These are phyloP conservation scores for Diuraphis noxia DNA, from an alignment of 1,140 invertebrate species.

Conservation along the genomic window DNA sequence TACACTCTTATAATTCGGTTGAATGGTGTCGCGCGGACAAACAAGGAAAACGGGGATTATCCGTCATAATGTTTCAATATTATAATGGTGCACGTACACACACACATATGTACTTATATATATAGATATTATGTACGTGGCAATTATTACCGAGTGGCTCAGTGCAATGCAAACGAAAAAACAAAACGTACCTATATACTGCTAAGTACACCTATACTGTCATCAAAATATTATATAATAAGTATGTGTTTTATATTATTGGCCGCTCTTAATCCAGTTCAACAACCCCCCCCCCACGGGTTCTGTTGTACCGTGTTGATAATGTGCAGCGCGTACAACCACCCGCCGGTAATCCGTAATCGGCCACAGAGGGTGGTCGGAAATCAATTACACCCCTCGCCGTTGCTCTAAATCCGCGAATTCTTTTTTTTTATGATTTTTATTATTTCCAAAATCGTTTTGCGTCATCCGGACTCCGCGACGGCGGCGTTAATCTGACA, in stretches of 20 bases:
- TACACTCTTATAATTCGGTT: no score
- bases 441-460: neutral
- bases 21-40: neutral
- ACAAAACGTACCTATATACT: neutral
- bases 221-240: neutral
- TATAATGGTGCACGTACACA: neutral
- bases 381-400: constrained; percentile 15
- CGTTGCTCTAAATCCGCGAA: neutral
- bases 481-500: neutral
- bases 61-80: neutral
- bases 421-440: neutral
- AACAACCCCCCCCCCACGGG: neutral
- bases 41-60: neutral
- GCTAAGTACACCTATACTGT: neutral
- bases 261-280: neutral
- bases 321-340: neutral
- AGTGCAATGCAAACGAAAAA: neutral
- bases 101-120: neutral
- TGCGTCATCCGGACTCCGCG: neutral
- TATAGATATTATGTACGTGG: neutral
- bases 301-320: neutral
- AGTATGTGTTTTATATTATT: neutral
- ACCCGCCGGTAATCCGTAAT: constrained; percentile 44
- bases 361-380: constrained; percentile 41
- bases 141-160: neutral